Conservation (phyloP, 2,888 invertebrate genomes). For the Phragmatobia fuliginosa region DNA sequence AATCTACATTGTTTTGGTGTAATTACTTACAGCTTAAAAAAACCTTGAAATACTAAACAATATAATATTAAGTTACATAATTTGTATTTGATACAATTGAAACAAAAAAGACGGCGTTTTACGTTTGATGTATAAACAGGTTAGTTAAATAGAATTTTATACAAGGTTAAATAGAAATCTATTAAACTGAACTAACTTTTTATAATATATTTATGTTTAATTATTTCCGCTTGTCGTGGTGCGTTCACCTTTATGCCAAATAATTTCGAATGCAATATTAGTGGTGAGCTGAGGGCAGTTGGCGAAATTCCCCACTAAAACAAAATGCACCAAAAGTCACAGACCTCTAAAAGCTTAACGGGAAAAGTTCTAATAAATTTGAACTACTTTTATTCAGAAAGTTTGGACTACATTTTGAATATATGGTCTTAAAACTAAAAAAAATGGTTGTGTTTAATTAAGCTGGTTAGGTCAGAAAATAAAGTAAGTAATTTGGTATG, state of each 20-base stretch:
- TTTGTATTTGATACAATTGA: too few relatives aligned
- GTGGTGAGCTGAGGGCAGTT: constrained; percentile 10
- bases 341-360: constrained; percentile 22
- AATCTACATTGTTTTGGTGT: neutral
- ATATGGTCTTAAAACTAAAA: constrained; percentile 32
- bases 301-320: constrained; percentile 23
- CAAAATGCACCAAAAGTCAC: constrained; percentile 25
- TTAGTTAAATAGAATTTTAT: constrained; percentile 26
- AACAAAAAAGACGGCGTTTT: constrained; percentile 28
- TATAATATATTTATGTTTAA: constrained; percentile 17
- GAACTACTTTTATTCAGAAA: constrained; percentile 31
- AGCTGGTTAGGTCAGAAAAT: neutral
- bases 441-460: constrained; percentile 10
- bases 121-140: constrained; percentile 21
- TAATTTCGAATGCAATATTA: constrained; percentile 5
- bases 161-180: constrained; percentile 9
- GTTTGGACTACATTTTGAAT: constrained; percentile 25
- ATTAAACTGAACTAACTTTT: constrained; percentile 25
- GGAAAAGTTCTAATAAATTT: constrained; percentile 41
- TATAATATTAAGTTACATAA: constrained; percentile 34
- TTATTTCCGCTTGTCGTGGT: constrained; percentile 24
- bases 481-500: neutral
- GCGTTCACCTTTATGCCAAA: constrained; percentile 10
- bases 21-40: neutral
- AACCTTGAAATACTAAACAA: neutral